Percentiles rank a stretch among this genome's conserved stretches.
phyloP scores from a whole-genome alignment of 2,888 invertebrate species.

The Lasioglossum lativentre region DNA sequence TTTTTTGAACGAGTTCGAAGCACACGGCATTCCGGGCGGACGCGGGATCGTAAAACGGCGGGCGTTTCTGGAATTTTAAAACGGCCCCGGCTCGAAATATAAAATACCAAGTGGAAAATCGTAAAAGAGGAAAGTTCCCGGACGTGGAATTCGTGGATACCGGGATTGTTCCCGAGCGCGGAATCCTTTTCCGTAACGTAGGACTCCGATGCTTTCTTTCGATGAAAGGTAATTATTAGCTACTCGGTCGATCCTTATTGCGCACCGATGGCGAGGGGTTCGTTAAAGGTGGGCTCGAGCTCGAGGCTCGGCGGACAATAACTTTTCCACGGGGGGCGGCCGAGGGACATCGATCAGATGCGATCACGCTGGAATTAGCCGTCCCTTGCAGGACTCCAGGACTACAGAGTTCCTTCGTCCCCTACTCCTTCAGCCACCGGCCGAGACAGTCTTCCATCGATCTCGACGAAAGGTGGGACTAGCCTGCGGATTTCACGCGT shows the following conservation, averaged over 20 bases:
- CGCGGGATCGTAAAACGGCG: not conserved
- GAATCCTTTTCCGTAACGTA: not conserved
- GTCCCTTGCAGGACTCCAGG: constrained; percentile 82
- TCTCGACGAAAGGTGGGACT: constrained; percentile 61
- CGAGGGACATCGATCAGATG: constrained; percentile 83
- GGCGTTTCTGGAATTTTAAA: constrained; percentile 10
- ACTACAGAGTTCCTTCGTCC: constrained; percentile 74
- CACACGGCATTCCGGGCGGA: not conserved
- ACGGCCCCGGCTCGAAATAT: not conserved
- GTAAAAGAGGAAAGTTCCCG: constrained; percentile 12
- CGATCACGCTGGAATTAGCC: constrained; percentile 84
- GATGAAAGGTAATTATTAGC: not conserved
- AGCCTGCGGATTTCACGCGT: not conserved
- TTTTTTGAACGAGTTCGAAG: constrained; percentile 6
- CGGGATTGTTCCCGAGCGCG: not conserved
- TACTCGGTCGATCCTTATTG: not conserved
- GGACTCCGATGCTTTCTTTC: not conserved
- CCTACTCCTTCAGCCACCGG: constrained; percentile 55
- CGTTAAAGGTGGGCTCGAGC: constrained; percentile 34
- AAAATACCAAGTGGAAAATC: not conserved
- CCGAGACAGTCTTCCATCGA: constrained; percentile 64
- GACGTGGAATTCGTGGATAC: not conserved
- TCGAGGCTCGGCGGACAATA: constrained; percentile 69
- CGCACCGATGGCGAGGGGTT: not conserved
- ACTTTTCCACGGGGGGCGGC: constrained; percentile 66